Conservation (phyloP, 2,797 vertebrate genomes). For the Pseudomugil tenellus region DNA sequence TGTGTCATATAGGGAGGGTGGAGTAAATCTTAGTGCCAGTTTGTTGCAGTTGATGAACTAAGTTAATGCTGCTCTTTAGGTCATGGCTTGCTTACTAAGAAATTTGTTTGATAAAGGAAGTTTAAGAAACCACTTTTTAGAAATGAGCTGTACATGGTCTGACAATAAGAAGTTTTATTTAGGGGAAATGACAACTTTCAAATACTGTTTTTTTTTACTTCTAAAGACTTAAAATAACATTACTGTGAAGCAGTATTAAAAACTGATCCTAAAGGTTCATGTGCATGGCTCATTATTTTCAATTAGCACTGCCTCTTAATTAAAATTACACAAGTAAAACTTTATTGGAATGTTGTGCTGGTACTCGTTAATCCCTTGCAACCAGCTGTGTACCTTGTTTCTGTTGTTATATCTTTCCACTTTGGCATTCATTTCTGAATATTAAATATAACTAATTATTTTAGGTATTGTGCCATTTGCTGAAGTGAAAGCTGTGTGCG, state of each 20-base stretch:
- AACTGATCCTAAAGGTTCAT: conserved; percentile 10
- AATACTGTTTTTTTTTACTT: not conserved
- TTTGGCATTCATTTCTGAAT: not conserved
- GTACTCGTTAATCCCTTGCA: not conserved
- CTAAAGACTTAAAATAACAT: conserved; percentile 21
- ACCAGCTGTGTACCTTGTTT: not conserved
- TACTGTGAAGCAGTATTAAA: conserved; percentile 2
- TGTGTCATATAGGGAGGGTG: not conserved
- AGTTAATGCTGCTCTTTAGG: not conserved
- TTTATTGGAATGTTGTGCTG: not conserved
- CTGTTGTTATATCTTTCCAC: not conserved
- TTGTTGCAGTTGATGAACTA: no score
- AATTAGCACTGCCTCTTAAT: conserved; percentile 38
- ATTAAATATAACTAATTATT: conserved; percentile 24
- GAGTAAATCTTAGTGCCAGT: not conserved
- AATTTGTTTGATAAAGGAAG: not conserved
- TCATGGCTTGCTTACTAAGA: not conserved
- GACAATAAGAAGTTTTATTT: not conserved
- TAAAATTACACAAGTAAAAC: not conserved
- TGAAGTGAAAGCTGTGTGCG: conserved; percentile 94
- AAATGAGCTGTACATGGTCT: not conserved
- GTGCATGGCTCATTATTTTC: conserved; percentile 41
- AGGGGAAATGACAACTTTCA: not conserved
- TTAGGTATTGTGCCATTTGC: conserved; percentile 92
- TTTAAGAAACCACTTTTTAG: not conserved